These are phyloP conservation scores for Trimorus sp. DNA, from an alignment of 2,888 invertebrate genomes.

Conservation along the genomic window DNA sequence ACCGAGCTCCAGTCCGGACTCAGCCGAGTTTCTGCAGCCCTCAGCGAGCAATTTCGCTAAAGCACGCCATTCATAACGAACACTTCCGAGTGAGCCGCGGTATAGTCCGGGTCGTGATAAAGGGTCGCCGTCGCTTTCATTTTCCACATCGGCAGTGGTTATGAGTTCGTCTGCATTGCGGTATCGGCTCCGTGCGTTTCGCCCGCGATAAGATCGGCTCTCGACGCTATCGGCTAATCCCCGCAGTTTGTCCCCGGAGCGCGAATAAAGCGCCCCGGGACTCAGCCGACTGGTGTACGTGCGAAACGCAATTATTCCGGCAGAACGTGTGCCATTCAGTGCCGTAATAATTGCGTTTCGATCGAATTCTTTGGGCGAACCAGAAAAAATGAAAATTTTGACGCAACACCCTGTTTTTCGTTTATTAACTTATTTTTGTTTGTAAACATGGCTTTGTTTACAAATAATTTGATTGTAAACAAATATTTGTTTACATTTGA, in stretches of 20 bases:
- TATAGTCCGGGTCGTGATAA: slow-evolving; percentile 34
- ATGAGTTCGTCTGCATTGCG: slow-evolving; percentile 46
- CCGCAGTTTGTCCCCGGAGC: slow-evolving; percentile 37
- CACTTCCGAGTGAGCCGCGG: slow-evolving; percentile 14
- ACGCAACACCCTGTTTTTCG: no score
- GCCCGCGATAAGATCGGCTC: slow-evolving; percentile 60
- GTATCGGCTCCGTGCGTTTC: slow-evolving; percentile 1
- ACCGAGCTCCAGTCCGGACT: no score
- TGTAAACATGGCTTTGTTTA: no score
- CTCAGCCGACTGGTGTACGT: slow-evolving; percentile 16
- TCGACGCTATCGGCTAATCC: slow-evolving; percentile 65
- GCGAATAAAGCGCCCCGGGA: slow-evolving; percentile 55
- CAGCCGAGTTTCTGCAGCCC: no score
- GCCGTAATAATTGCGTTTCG: not conserved
- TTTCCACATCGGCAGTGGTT: slow-evolving; percentile 38
- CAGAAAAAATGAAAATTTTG: not conserved
- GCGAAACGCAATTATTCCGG: slow-evolving; percentile 17
- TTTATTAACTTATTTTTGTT: no score
- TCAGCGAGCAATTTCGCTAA: not conserved
- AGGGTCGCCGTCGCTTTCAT: slow-evolving; percentile 25
- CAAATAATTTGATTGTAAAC: no score
- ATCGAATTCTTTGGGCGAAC: not conserved
- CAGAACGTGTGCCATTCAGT: not conserved
- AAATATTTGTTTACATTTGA: no score
- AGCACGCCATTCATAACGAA: slow-evolving; percentile 21